Percentiles rank a stretch among this genome's conserved stretches.
Conservation (phyloP, 2,888 invertebrate species). For the Zootermopsis nevadensis region DNA sequence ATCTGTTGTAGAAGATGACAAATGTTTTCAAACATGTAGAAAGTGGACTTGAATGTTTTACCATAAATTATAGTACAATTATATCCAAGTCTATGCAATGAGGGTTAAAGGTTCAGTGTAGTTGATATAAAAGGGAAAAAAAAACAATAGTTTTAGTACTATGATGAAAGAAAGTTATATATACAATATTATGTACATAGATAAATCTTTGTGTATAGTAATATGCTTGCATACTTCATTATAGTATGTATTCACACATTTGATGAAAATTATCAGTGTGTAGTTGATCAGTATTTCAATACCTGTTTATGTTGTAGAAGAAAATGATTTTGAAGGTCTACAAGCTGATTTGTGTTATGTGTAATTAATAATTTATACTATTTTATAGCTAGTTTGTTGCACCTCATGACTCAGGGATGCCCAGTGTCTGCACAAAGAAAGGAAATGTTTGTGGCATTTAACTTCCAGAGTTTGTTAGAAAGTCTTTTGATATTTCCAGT, state of each 20-base stretch:
- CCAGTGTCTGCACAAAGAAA: background rate
- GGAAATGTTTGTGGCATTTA: background rate
- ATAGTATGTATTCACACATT: background rate
- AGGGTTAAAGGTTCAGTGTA: slow-evolving; percentile 8
- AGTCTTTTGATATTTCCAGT: background rate
- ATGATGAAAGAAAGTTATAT: slow-evolving; percentile 5
- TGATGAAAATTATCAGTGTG: background rate
- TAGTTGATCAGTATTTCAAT: slow-evolving; percentile 29
- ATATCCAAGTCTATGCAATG: background rate
- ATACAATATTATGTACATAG: slow-evolving; percentile 32
- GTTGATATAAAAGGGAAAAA: background rate
- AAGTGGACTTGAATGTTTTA: background rate
- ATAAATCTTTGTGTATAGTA: background rate
- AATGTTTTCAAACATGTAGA: background rate
- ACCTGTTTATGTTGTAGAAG: background rate
- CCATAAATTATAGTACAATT: background rate
- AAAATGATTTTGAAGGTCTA: slow-evolving; percentile 26
- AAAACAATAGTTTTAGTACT: slow-evolving; percentile 20
- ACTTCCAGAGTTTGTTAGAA: background rate
- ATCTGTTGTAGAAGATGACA: background rate
- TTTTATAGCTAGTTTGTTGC: slow-evolving; percentile 33
- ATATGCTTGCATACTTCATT: background rate
- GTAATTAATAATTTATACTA: slow-evolving; percentile 22
- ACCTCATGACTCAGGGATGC: slow-evolving; percentile 27
- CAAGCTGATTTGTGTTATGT: background rate